Evolutionary conservation across 2,888 invertebrate species (phyloP).

Genomic region (Ditylenchus weischeri): DNA sequence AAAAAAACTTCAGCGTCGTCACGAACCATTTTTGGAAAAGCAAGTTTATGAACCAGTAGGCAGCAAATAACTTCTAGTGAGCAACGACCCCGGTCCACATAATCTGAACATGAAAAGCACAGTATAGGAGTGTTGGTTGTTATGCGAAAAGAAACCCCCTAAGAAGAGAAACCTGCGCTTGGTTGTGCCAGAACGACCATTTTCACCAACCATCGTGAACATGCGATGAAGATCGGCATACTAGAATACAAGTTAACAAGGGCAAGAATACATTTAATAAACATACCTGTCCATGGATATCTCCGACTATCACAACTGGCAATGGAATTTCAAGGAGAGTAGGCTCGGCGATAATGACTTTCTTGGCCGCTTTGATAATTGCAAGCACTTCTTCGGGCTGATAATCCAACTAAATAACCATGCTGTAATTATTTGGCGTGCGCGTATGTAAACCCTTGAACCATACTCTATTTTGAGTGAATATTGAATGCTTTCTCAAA

Average conservation of each 20-base stretch:
- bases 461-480: neutral
- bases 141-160: slow-evolving; percentile 15
- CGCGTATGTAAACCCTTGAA: neutral
- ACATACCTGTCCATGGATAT: slow-evolving; percentile 36
- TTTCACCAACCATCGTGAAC: slow-evolving; percentile 17
- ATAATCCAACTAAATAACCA: slow-evolving; percentile 3
- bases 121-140: no score
- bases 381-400: neutral
- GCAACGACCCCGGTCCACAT: slow-evolving; percentile 29
- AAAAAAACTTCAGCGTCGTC: neutral
- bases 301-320: slow-evolving; percentile 33
- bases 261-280: neutral
- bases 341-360: slow-evolving; percentile 26
- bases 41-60: slow-evolving; percentile 19
- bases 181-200: slow-evolving; percentile 10
- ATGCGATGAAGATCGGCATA: slow-evolving; percentile 32
- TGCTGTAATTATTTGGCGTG: neutral
- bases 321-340: slow-evolving; percentile 23
- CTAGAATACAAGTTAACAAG: slow-evolving; percentile 10
- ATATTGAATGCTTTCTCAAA: neutral
- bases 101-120: slow-evolving; percentile 11
- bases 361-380: slow-evolving; percentile 17
- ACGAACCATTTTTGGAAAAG: slow-evolving; percentile 24
- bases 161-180: slow-evolving; percentile 29
- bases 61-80: slow-evolving; percentile 29